phyloP scores from a whole-genome alignment of 2,888 invertebrate species.

The Lasius platythorax region DNA sequence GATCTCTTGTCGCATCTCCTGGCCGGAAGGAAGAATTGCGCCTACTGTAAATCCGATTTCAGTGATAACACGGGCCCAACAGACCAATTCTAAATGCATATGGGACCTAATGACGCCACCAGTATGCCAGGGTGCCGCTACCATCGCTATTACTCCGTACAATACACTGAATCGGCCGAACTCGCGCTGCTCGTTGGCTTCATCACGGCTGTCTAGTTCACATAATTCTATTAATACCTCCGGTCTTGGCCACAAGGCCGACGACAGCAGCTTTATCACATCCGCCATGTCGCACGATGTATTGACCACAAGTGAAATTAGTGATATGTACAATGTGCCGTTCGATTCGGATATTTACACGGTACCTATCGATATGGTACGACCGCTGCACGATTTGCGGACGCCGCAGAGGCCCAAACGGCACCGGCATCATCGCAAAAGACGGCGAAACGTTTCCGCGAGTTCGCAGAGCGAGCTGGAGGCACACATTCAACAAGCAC shows the following conservation, averaged over 20 bases:
- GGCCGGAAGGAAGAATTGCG: conserved; percentile 84
- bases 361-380: conserved; percentile 93
- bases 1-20: conserved; percentile 85
- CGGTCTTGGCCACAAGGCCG: conserved; percentile 91
- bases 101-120: conserved; percentile 88
- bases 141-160: conserved; percentile 84
- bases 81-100: conserved; percentile 80
- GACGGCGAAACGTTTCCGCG: conserved; percentile 86
- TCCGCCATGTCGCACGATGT: conserved; percentile 96
- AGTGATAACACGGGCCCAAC: conserved; percentile 69
- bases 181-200: conserved; percentile 92
- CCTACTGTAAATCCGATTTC: conserved; percentile 73
- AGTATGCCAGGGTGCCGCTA: conserved; percentile 81
- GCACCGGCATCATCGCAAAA: conserved; percentile 85
- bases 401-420: conserved; percentile 86
- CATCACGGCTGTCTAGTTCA: conserved; percentile 93
- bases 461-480: conserved; percentile 86
- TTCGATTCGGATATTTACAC: conserved; percentile 96
- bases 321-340: conserved; percentile 95
- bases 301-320: conserved; percentile 91
- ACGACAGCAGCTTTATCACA: conserved; percentile 95
- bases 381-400: conserved; percentile 86
- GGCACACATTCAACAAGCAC: conserved; percentile 83
- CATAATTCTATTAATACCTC: conserved; percentile 90
- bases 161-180: conserved; percentile 88